A percentile compares a stretch with the other conserved stretches of the same genome.
Evolutionary conservation across 1,140 invertebrate species (phyloP).

Genomic region (Pogonognathellus flavescens): DNA sequence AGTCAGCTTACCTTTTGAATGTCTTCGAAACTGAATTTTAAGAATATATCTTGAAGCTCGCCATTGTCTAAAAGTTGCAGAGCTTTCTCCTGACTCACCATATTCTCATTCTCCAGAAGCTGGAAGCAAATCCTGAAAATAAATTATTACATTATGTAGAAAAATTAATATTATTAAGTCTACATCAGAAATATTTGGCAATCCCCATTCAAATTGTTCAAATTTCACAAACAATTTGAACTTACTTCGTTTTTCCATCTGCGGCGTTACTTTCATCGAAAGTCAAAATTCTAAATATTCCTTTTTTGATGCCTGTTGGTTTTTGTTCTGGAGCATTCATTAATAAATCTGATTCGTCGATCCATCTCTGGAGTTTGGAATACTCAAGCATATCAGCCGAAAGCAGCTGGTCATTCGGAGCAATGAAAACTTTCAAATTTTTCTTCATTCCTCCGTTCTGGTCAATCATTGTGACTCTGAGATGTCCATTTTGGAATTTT

Average conservation of each 20-base stretch:
- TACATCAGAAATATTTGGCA: too few species aligned
- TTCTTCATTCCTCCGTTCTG: conserved; percentile 58
- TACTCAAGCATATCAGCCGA: conserved; percentile 62
- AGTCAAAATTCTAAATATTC: conserved; percentile 61
- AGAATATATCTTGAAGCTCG: conserved; percentile 63
- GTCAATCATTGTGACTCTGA: conserved; percentile 60
- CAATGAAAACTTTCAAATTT: conserved; percentile 65
- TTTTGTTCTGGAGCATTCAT: conserved; percentile 60
- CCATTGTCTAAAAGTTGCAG: conserved; percentile 63
- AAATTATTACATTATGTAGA: not conserved
- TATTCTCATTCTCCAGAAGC: conserved; percentile 66
- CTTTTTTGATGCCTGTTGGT: conserved; percentile 45
- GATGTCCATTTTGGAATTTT: conserved; percentile 64
- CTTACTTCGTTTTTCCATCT: conserved; percentile 67
- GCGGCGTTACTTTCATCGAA: conserved; percentile 66
- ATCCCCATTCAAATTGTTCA: too few species aligned
- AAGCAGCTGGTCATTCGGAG: conserved; percentile 62
- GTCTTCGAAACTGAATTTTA: conserved; percentile 64
- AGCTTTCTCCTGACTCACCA: conserved; percentile 65
- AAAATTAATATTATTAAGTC: too few species aligned
- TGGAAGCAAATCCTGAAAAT: conserved; percentile 66
- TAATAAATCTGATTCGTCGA: conserved; percentile 57
- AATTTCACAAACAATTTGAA: too few species aligned
- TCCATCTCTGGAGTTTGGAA: conserved; percentile 60
- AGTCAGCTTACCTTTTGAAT: conserved; percentile 63